These are phyloP conservation scores for Ellobium chinense DNA, from an alignment of 2,888 invertebrate genomes.

Conservation along the genomic window DNA sequence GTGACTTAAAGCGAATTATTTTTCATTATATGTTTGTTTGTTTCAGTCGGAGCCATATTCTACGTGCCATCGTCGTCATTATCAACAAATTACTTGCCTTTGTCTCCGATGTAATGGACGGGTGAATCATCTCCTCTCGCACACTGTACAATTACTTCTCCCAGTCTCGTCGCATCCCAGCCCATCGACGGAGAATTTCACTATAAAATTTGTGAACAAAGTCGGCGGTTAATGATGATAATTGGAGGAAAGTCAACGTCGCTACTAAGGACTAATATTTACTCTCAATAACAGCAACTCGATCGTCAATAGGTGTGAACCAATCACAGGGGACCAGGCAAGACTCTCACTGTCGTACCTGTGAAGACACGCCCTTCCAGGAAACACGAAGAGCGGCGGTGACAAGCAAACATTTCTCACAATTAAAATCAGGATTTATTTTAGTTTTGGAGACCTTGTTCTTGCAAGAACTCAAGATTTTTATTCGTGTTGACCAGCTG, in stretches of 20 bases:
- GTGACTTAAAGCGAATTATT: too few relatives aligned
- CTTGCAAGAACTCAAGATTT: too few relatives aligned
- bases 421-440: too few relatives aligned
- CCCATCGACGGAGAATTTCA: not conserved
- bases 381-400: too few relatives aligned
- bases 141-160: not conserved
- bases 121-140: not conserved
- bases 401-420: too few relatives aligned
- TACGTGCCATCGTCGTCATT: not conserved
- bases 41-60: too few relatives aligned
- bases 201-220: not conserved
- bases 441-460: too few relatives aligned
- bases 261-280: not conserved
- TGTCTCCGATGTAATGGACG: not conserved
- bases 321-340: not conserved
- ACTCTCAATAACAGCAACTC: not conserved
- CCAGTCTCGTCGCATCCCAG: not conserved
- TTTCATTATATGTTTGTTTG: too few relatives aligned
- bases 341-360: too few relatives aligned
- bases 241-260: not conserved
- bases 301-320: not conserved
- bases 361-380: too few relatives aligned
- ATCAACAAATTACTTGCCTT: not conserved
- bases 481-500: too few relatives aligned
- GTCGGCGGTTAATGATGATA: not conserved